Conservation (phyloP, 2,113 vertebrate species). For the Chloropsis hardwickii region DNA sequence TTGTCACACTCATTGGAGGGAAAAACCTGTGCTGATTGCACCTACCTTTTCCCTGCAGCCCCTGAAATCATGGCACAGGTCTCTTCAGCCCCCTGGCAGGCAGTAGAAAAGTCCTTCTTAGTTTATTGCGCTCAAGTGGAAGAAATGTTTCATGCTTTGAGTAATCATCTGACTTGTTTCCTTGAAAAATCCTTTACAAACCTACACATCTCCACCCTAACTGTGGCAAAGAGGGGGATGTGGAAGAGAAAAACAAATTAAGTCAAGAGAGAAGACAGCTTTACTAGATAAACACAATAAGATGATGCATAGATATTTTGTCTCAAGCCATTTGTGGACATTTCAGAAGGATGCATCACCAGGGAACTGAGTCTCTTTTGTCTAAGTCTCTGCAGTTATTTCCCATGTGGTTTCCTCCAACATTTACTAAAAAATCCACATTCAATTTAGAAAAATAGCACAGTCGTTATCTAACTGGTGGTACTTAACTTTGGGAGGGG, state of each 20-base stretch:
- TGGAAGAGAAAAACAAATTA: not conserved
- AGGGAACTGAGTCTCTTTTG: not conserved
- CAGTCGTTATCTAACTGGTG: not conserved
- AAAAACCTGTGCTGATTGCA: not conserved
- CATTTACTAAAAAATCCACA: not conserved
- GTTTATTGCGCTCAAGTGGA: not conserved
- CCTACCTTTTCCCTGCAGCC: not conserved
- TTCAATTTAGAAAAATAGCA: not conserved
- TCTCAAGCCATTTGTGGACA: not conserved
- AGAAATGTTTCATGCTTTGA: not conserved
- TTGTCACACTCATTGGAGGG: not conserved
- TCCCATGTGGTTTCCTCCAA: not conserved
- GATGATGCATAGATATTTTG: not conserved
- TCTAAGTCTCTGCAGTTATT: not conserved
- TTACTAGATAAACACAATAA: not conserved
- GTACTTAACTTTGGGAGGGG: not conserved
- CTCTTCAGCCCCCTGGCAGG: not conserved
- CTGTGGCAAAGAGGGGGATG: fast-evolving
- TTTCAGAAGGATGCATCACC: not conserved
- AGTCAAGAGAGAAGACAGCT: not conserved
- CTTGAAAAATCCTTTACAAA: not conserved
- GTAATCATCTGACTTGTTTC: not conserved
- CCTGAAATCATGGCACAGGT: not conserved
- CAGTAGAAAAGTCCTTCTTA: not conserved
- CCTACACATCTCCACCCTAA: not conserved